A percentile compares a stretch with the other conserved stretches of the same genome.
These are phyloP conservation scores for Dendrolimus pini DNA, from an alignment of 2,888 invertebrate species.

Conservation along the genomic window DNA sequence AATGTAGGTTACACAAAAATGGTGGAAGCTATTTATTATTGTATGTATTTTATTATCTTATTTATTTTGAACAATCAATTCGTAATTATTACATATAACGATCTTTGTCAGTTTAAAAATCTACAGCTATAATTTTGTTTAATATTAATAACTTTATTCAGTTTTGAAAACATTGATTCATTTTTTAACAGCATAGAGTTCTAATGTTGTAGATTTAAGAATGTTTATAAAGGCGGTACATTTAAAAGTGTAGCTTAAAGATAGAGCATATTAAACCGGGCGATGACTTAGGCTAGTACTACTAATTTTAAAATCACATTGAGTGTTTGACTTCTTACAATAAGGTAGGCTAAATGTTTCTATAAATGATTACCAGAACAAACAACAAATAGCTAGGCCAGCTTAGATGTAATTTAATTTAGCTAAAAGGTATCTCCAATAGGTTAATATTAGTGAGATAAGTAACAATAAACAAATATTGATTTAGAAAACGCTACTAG, in stretches of 20 bases:
- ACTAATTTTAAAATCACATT: conserved; percentile 20
- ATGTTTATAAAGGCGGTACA: neutral
- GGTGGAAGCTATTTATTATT: no score
- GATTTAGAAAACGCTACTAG: no score
- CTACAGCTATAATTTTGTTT: neutral
- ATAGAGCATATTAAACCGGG: conserved; percentile 18
- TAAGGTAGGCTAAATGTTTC: no score
- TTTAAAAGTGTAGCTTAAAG: neutral
- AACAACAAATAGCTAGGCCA: neutral
- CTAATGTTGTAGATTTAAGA: neutral
- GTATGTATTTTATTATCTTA: no score
- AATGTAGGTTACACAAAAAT: neutral
- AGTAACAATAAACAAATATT: no score
- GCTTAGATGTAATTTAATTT: neutral
- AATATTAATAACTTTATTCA: neutral
- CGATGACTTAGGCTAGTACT: conserved; percentile 28
- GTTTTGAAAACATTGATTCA: neutral
- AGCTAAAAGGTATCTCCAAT: neutral
- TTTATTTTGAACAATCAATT: no score
- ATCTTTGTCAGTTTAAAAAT: no score
- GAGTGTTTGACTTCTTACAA: conserved; percentile 25
- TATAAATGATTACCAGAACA: no score
- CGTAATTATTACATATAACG: no score
- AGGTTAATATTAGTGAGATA: neutral
- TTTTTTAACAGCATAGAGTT: neutral